Evolutionary conservation across 2,113 vertebrate genomes (phyloP).

Genomic region (Mus spicilegus): DNA sequence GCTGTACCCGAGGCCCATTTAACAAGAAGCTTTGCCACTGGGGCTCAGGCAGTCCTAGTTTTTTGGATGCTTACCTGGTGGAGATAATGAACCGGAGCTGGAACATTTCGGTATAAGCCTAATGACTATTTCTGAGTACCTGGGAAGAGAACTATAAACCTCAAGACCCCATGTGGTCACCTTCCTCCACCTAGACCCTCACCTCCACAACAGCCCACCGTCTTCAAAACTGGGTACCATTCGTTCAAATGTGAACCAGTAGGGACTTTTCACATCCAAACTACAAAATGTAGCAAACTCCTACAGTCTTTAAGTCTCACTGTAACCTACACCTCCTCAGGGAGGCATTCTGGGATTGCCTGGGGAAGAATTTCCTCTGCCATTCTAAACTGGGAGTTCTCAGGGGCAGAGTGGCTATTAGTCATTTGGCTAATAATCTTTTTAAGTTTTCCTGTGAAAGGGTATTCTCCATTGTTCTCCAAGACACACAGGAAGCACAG

Average conservation of each 20-base stretch:
- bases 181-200: neutral
- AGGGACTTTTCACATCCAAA: neutral
- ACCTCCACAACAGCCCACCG: neutral
- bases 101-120: neutral
- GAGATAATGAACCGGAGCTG: neutral
- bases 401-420: neutral
- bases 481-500: neutral
- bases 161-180: neutral
- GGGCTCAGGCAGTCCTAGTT: neutral
- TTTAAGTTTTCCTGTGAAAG: neutral
- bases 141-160: neutral
- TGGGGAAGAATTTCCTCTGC: neutral
- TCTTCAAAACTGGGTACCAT: neutral
- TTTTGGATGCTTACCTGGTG: neutral
- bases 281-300: neutral
- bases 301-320: neutral
- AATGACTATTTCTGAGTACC: neutral
- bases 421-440: neutral
- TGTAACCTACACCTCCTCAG: neutral
- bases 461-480: neutral
- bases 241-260: neutral
- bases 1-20: neutral
- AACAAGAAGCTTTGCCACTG: neutral
- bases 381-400: neutral
- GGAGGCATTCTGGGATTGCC: constrained; percentile 18